Percentiles rank a stretch among this genome's conserved stretches.
Conservation (phyloP, 2,797 vertebrate species). For the Naso thynnoides region DNA sequence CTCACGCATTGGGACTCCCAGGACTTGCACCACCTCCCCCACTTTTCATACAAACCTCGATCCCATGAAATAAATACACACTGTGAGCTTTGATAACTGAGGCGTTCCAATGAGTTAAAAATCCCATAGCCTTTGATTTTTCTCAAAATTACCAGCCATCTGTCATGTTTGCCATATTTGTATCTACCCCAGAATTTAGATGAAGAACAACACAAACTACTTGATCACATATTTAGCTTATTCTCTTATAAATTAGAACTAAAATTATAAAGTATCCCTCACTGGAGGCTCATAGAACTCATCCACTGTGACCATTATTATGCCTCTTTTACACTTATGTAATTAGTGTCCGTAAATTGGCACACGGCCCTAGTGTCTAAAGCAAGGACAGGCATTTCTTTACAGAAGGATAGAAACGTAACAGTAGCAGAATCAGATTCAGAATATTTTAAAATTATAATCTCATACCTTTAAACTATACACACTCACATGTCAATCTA, state of each 20-base stretch:
- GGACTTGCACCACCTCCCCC: conserved; percentile 41
- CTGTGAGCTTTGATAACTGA: conserved; percentile 38
- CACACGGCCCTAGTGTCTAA: too few species aligned
- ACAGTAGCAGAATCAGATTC: too few species aligned
- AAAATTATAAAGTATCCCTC: conserved; percentile 6
- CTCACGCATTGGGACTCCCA: conserved; percentile 45
- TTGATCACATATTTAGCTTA: conserved; percentile 26
- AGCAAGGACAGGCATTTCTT: too few species aligned
- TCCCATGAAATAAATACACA: conserved; percentile 37
- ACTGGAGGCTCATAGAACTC: conserved; percentile 14
- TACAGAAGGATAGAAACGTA: too few species aligned
- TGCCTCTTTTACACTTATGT: too few species aligned
- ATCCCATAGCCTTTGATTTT: conserved; percentile 52
- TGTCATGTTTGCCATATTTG: conserved; percentile 33
- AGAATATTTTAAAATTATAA: too few species aligned
- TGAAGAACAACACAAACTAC: conserved; percentile 13
- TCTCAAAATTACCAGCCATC: conserved; percentile 28
- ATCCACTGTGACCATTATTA: conserved; percentile 16
- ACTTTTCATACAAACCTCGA: conserved; percentile 42
- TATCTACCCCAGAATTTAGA: conserved; percentile 14
- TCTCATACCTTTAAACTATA: too few species aligned
- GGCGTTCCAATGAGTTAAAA: conserved; percentile 49
- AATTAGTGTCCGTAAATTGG: too few species aligned
- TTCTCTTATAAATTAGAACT: conserved; percentile 27
- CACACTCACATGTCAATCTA: too few species aligned